Conservation (phyloP, 2,888 invertebrate species). For the Brenthis daphne region DNA sequence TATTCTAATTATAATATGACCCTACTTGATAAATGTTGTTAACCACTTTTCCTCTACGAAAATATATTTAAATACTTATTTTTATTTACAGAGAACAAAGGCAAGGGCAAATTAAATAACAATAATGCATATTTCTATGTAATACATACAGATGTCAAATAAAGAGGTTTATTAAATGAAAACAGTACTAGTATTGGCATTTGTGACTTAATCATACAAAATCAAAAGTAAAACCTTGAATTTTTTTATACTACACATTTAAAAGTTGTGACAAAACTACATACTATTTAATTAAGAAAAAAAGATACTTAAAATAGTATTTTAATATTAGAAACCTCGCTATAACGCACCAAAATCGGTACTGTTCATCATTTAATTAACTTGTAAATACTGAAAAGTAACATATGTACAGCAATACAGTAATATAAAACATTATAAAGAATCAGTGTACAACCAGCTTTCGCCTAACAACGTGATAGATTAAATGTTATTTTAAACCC, state of each 20-base stretch:
- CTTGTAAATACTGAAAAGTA: constrained; percentile 11
- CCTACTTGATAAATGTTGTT: constrained; percentile 8
- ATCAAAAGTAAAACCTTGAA: too few species aligned
- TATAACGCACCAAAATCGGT: background rate
- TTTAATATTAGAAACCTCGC: too few species aligned
- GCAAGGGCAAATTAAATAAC: background rate
- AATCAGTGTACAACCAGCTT: background rate
- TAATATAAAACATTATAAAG: constrained; percentile 8
- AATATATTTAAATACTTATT: constrained; percentile 14
- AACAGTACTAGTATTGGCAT: constrained; percentile 5
- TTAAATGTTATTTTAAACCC: background rate
- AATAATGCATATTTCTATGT: constrained; percentile 2
- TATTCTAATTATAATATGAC: constrained; percentile 15
- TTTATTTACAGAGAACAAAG: constrained; percentile 8
- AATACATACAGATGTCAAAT: background rate
- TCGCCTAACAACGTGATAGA: background rate
- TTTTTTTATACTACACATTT: too few species aligned
- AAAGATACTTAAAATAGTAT: too few species aligned
- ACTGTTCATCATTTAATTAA: constrained; percentile 8
- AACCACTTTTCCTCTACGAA: constrained; percentile 6
- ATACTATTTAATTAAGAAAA: background rate
- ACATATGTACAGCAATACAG: background rate
- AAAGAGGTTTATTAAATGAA: background rate
- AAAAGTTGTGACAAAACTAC: background rate
- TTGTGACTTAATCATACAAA: too few species aligned